Percentiles rank a stretch among this genome's conserved stretches.
Conservation (phyloP, 1,140 invertebrate genomes). For the Galleria mellonella region DNA sequence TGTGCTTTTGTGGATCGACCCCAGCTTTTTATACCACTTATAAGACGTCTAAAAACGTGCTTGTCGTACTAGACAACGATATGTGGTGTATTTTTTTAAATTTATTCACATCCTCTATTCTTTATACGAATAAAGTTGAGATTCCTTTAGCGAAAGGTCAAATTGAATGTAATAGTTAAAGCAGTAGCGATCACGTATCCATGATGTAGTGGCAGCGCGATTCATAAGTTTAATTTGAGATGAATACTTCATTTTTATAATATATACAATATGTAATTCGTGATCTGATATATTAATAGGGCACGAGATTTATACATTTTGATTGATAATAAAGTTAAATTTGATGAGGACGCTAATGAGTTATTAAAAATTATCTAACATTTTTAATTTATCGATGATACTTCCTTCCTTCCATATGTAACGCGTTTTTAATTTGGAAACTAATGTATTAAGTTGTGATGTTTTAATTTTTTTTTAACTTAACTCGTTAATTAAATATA, state of each 20-base stretch:
- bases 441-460: too few relatives aligned
- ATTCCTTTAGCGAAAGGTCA: not conserved
- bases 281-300: constrained; percentile 7
- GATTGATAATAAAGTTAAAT: too few relatives aligned
- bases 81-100: constrained; percentile 4
- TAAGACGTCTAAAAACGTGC: constrained; percentile 60
- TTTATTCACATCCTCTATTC: not conserved
- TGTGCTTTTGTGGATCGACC: constrained; percentile 21
- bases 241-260: constrained; percentile 21
- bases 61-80: constrained; percentile 23
- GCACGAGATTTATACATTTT: not conserved
- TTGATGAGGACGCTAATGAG: too few relatives aligned
- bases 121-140: not conserved
- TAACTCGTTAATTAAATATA: too few relatives aligned
- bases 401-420: too few relatives aligned
- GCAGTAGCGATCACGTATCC: constrained; percentile 28
- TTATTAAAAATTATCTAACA: too few relatives aligned
- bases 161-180: constrained; percentile 1
- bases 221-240: constrained; percentile 34
- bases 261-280: constrained; percentile 3
- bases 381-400: too few relatives aligned
- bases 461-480: too few relatives aligned
- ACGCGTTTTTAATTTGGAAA: too few relatives aligned
- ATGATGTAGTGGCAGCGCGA: constrained; percentile 29
- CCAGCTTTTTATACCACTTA: constrained; percentile 56